phyloP scores from a whole-genome alignment of 2,797 vertebrate species.

The Silurus lanzhouensis region DNA sequence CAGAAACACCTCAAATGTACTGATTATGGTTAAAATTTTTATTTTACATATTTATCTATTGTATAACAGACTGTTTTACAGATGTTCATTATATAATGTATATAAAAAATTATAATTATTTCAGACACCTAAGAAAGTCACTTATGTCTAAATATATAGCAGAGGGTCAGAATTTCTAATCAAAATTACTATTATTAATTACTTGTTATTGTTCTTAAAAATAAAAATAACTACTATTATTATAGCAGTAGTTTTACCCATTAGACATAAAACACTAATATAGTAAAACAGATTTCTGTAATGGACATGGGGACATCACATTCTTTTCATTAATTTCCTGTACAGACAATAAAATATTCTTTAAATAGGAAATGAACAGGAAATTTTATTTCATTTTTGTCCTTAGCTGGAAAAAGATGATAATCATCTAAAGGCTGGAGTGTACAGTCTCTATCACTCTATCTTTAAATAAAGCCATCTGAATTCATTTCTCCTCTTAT shows the following conservation, averaged over 20 bases:
- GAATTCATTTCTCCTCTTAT: slow-evolving; percentile 16
- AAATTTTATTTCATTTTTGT: slow-evolving; percentile 15
- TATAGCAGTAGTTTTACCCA: neutral
- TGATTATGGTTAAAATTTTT: neutral
- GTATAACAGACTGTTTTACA: neutral
- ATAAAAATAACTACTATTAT: neutral
- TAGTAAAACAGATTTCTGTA: neutral
- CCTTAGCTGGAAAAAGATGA: neutral
- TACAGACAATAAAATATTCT: neutral
- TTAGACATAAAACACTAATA: neutral
- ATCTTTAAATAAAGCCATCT: slow-evolving; percentile 26
- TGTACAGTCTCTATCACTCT: neutral
- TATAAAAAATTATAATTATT: no score
- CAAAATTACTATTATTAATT: neutral
- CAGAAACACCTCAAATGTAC: neutral
- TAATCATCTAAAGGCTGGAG: slow-evolving; percentile 1
- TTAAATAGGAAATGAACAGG: slow-evolving; percentile 17
- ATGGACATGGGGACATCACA: neutral
- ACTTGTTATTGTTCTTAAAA: neutral
- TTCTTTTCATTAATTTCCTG: neutral
- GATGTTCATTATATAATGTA: no score
- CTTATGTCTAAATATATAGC: neutral
- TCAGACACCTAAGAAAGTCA: neutral
- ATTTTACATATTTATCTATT: neutral
- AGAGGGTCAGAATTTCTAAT: neutral